phyloP scores from a whole-genome alignment of 2,113 vertebrate species.

The Hystrix cristata region DNA sequence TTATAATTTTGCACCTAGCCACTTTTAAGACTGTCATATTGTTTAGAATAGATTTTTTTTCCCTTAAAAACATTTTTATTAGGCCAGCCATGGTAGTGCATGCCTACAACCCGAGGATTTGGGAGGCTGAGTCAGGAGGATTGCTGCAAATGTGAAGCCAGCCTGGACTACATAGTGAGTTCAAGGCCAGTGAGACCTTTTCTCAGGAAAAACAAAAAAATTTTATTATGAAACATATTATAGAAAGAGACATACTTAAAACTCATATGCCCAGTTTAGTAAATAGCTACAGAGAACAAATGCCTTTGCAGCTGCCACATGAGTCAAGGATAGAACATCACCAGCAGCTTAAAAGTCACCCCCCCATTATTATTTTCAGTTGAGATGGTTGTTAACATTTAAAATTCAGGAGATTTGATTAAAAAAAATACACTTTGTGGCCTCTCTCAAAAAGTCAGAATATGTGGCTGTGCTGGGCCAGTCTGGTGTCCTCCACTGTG shows the following conservation, averaged over 20 bases:
- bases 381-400: background rate
- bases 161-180: background rate
- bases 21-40: constrained; percentile 21
- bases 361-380: background rate
- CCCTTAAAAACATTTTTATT: constrained; percentile 15
- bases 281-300: background rate
- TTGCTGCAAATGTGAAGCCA: background rate
- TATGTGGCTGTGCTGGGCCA: background rate
- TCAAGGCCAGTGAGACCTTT: background rate
- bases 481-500: background rate
- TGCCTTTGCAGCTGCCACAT: background rate
- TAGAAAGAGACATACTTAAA: background rate
- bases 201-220: background rate
- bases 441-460: background rate
- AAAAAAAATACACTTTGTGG: background rate
- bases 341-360: background rate
- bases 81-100: background rate
- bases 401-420: background rate
- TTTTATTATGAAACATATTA: background rate
- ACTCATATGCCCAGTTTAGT: background rate
- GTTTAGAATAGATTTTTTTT: constrained; percentile 17
- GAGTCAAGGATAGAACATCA: background rate
- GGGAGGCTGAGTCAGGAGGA: background rate
- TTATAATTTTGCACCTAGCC: background rate
- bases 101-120: background rate